These are phyloP conservation scores for Hippocampus mohnikei DNA, from an alignment of 2,113 vertebrate genomes.

Conservation along the genomic window DNA sequence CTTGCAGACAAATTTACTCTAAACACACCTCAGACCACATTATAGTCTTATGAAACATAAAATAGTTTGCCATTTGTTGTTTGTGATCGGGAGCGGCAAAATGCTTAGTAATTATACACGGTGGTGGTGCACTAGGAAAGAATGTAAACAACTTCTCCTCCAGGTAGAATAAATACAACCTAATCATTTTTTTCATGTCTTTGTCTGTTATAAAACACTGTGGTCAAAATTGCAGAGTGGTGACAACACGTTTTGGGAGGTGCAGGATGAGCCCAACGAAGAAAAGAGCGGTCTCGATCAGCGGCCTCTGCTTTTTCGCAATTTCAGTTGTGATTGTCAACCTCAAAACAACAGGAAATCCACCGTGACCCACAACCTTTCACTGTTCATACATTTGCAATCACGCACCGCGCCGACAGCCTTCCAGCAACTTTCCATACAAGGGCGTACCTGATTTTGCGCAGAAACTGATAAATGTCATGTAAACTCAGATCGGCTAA, in stretches of 20 bases:
- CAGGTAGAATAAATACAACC: neutral
- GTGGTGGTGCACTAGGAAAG: neutral
- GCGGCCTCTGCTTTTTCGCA: slow-evolving; percentile 32
- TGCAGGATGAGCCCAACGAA: slow-evolving; percentile 9
- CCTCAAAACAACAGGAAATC: slow-evolving; percentile 74
- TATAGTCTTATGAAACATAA: neutral
- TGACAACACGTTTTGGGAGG: slow-evolving; percentile 9
- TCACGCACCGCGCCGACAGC: slow-evolving; percentile 9
- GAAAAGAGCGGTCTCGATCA: slow-evolving; percentile 47
- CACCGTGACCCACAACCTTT: slow-evolving; percentile 65
- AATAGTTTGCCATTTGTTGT: neutral
- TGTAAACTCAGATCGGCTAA: neutral
- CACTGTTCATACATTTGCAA: slow-evolving; percentile 43
- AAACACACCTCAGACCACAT: too few relatives aligned
- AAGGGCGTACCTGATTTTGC: neutral
- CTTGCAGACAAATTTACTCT: too few relatives aligned
- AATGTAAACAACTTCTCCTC: neutral
- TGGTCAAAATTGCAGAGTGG: neutral
- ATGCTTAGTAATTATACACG: neutral
- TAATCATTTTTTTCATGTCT: neutral
- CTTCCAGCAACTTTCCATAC: slow-evolving; percentile 15
- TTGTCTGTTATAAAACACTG: neutral
- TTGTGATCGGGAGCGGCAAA: neutral
- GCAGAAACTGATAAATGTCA: neutral
- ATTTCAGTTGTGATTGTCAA: slow-evolving; percentile 66